phyloP scores from a whole-genome alignment of 2,113 vertebrate genomes.

The Prolemur simus region DNA sequence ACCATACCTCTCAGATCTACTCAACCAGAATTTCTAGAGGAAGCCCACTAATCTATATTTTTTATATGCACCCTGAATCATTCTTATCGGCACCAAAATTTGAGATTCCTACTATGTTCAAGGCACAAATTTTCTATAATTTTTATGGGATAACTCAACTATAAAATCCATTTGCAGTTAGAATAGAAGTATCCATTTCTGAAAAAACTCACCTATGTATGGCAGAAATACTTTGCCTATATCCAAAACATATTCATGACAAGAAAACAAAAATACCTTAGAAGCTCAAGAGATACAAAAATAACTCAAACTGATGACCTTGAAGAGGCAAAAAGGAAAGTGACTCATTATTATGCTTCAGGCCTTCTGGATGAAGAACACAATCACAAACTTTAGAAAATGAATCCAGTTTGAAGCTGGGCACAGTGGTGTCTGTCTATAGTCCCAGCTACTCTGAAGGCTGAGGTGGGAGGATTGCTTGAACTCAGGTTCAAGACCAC shows the following conservation, averaged over 20 bases:
- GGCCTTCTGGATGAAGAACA: neutral
- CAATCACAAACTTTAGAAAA: neutral
- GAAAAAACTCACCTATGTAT: neutral
- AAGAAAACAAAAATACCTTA: neutral
- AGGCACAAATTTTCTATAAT: neutral
- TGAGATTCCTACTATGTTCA: neutral
- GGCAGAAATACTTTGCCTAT: neutral
- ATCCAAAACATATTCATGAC: neutral
- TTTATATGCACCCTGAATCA: neutral
- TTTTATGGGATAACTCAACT: neutral
- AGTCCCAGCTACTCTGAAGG: neutral
- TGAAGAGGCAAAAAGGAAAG: neutral
- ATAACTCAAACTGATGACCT: neutral
- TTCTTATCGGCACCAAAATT: neutral
- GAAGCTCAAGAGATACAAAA: neutral
- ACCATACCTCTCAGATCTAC: neutral
- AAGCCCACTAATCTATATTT: neutral
- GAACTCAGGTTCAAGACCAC: neutral
- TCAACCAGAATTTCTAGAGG: neutral
- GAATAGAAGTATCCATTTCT: neutral
- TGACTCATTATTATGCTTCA: slow-evolving; percentile 11
- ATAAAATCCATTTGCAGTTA: neutral
- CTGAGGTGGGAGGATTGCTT: neutral
- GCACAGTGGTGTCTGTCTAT: neutral
- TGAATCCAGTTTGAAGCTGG: neutral